Conservation (phyloP, 2,797 vertebrate genomes). For the Antennarius maculatus region DNA sequence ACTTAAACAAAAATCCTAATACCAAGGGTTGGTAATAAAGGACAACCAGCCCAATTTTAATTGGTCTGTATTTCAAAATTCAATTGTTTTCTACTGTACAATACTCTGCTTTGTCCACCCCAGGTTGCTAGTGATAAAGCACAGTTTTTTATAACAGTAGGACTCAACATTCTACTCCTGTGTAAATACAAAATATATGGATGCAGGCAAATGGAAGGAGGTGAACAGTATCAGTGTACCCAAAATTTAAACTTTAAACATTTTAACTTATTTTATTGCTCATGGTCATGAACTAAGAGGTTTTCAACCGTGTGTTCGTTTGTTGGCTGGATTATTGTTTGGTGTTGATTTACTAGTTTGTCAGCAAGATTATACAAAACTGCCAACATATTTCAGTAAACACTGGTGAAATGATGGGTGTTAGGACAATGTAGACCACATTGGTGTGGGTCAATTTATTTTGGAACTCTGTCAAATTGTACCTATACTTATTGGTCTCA, state of each 20-base stretch:
- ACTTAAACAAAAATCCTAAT: conserved; percentile 7
- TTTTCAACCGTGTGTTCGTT: too few species aligned
- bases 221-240: too few species aligned
- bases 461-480: too few species aligned
- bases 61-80: not conserved
- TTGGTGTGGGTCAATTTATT: too few species aligned
- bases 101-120: not conserved
- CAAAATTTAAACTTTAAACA: not conserved
- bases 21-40: not conserved
- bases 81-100: not conserved
- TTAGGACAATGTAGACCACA: too few species aligned
- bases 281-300: not conserved
- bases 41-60: not conserved
- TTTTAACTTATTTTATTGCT: not conserved
- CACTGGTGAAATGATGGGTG: too few species aligned
- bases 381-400: too few species aligned
- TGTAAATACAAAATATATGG: not conserved
- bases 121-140: not conserved
- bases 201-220: too few species aligned
- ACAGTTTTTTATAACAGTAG: not conserved
- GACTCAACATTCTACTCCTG: not conserved
- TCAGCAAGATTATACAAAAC: too few species aligned
- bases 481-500: too few species aligned
- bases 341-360: too few species aligned
- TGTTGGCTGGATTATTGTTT: too few species aligned